Conservation (phyloP, 2,888 invertebrate species). For the Limenitis arthemis region DNA sequence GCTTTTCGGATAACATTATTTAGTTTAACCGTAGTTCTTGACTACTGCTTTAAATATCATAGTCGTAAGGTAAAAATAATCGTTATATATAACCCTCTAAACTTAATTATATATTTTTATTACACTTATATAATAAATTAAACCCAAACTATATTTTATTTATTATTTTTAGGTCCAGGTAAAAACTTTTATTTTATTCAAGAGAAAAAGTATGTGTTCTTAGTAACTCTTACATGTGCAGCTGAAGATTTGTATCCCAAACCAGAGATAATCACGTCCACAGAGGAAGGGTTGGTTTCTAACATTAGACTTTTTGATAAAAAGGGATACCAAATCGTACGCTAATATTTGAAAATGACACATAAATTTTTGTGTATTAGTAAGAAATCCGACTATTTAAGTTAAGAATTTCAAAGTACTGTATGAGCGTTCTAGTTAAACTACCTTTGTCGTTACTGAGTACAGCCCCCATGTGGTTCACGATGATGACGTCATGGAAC, state of each 20-base stretch:
- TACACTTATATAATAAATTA: neutral
- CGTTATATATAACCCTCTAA: too few relatives aligned
- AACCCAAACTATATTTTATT: slow-evolving; percentile 4
- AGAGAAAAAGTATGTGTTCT: slow-evolving; percentile 66
- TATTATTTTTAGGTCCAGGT: slow-evolving; percentile 62
- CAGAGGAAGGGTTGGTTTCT: slow-evolving; percentile 50
- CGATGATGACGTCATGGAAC: slow-evolving; percentile 70
- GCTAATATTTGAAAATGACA: neutral
- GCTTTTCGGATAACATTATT: too few relatives aligned
- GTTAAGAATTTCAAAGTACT: too few relatives aligned
- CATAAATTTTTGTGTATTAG: too few relatives aligned
- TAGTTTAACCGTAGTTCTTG: too few relatives aligned
- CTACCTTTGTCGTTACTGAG: too few relatives aligned
- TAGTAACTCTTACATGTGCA: slow-evolving; percentile 69
- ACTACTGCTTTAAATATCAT: too few relatives aligned
- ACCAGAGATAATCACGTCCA: slow-evolving; percentile 64
- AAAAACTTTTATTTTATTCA: slow-evolving; percentile 67
- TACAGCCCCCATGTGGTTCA: too few relatives aligned
- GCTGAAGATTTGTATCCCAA: slow-evolving; percentile 74
- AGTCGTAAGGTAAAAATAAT: too few relatives aligned
- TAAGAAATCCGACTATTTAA: too few relatives aligned
- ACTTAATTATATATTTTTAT: too few relatives aligned
- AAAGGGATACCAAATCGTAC: neutral
- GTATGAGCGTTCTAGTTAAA: too few relatives aligned
- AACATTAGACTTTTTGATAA: neutral